Evolutionary conservation across 2,113 vertebrate species (phyloP).

Genomic region (Peromyscus leucopus): DNA sequence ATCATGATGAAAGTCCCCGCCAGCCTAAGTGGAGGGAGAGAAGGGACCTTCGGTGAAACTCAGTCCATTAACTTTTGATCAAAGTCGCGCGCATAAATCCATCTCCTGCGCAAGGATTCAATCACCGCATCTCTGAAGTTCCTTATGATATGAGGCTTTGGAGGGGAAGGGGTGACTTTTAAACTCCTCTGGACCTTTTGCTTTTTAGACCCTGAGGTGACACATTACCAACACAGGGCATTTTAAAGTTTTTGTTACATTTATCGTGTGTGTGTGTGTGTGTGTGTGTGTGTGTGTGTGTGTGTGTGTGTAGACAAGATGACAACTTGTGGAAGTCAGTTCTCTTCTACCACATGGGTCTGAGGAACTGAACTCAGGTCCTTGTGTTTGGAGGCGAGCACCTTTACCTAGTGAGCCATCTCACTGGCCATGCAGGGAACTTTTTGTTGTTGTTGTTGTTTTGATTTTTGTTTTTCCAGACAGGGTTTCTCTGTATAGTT

Average conservation of each 20-base stretch:
- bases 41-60: slow-evolving; percentile 53
- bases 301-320: too few relatives aligned
- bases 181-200: background rate
- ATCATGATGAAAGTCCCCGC: background rate
- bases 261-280: background rate
- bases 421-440: background rate
- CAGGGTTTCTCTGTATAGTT: too few relatives aligned
- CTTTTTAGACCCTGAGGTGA: background rate
- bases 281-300: background rate
- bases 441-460: too few relatives aligned
- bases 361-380: background rate
- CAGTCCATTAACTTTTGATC: slow-evolving; percentile 56
- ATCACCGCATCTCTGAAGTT: slow-evolving; percentile 20
- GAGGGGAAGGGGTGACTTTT: background rate
- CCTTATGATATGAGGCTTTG: background rate
- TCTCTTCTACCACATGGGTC: background rate
- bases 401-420: background rate
- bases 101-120: slow-evolving; percentile 28
- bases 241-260: background rate
- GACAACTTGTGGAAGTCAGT: background rate
- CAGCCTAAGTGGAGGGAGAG: slow-evolving; percentile 35
- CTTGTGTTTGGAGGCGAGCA: background rate
- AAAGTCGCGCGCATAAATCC: slow-evolving; percentile 48
- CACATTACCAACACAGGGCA: background rate
- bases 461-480: too few relatives aligned